Evolutionary conservation across 1,140 invertebrate genomes (phyloP).

Genomic region (Zaprionus ghesquierei): DNA sequence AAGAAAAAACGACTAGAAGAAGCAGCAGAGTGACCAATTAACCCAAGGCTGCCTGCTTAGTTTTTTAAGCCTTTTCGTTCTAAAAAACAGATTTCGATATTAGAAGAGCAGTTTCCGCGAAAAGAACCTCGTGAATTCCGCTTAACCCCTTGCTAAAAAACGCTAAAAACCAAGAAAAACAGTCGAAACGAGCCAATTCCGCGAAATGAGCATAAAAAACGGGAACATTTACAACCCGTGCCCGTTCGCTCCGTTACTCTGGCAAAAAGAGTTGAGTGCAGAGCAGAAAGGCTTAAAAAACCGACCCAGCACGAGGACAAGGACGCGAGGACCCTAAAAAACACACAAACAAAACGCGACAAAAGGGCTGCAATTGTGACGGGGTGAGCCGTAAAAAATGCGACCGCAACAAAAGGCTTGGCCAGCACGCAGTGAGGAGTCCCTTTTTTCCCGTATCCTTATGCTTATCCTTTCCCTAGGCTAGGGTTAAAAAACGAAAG

Average conservation of each 20-base stretch:
- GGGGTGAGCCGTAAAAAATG: conserved; percentile 60
- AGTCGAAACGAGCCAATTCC: conserved; percentile 37
- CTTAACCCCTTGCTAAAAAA: conserved; percentile 57
- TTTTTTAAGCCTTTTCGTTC: conserved; percentile 70
- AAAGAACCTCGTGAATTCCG: conserved; percentile 37
- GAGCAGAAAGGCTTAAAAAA: conserved; percentile 79
- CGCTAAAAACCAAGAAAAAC: conserved; percentile 32
- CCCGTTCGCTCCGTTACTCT: conserved; percentile 19
- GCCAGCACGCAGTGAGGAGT: neutral
- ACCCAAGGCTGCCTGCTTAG: conserved; percentile 50
- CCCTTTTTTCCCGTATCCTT: neutral
- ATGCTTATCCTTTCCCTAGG: neutral
- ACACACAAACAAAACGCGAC: conserved; percentile 36
- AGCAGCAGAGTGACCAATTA: conserved; percentile 17
- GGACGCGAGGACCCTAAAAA: neutral
- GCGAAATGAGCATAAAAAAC: conserved; percentile 45
- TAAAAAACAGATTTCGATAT: conserved; percentile 16
- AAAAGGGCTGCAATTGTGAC: conserved; percentile 51
- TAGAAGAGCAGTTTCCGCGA: conserved; percentile 43
- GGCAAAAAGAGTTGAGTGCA: conserved; percentile 64
- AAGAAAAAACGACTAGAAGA: neutral
- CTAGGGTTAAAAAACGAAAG: conserved; percentile 58
- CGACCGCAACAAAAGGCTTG: conserved; percentile 66
- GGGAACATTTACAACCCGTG: conserved; percentile 41
- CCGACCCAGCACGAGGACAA: conserved; percentile 20